Evolutionary conservation across 2,113 vertebrate species (phyloP).

Genomic region (Formicarius rufipectus): DNA sequence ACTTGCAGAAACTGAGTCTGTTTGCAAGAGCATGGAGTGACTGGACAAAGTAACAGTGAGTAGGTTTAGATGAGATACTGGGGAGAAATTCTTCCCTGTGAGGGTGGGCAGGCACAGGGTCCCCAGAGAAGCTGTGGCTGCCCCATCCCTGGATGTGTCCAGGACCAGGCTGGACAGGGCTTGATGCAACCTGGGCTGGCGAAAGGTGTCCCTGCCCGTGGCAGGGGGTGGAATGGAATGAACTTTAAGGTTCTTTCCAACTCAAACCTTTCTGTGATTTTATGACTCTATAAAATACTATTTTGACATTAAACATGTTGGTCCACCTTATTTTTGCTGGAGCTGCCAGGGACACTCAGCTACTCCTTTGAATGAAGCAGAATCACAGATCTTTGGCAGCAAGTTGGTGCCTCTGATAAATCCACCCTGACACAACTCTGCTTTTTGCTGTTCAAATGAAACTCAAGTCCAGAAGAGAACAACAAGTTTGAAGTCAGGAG

Average conservation of each 20-base stretch:
- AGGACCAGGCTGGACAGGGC: fast-evolving
- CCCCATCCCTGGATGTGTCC: background rate
- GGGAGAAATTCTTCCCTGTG: background rate
- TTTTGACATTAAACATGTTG: background rate
- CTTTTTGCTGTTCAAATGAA: background rate
- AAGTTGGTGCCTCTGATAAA: background rate
- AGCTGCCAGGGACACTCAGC: background rate
- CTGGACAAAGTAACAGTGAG: background rate
- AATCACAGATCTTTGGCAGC: background rate
- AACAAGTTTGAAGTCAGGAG: background rate
- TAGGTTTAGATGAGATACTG: background rate
- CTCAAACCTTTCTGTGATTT: background rate
- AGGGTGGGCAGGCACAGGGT: background rate
- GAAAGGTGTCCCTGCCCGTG: background rate
- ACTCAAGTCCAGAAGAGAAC: background rate
- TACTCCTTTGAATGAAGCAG: background rate
- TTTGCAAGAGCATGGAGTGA: background rate
- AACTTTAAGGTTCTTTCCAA: background rate
- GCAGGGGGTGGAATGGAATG: fast-evolving
- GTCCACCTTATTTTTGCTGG: background rate
- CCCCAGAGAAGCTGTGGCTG: background rate
- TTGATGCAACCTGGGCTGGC: background rate
- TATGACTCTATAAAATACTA: background rate
- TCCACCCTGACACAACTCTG: background rate
- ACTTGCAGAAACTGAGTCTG: background rate